Evolutionary conservation across 2,113 vertebrate species (phyloP), one percentile per base, ranked within the genome.

Genomic region (Microtus ochrogaster): DNA sequence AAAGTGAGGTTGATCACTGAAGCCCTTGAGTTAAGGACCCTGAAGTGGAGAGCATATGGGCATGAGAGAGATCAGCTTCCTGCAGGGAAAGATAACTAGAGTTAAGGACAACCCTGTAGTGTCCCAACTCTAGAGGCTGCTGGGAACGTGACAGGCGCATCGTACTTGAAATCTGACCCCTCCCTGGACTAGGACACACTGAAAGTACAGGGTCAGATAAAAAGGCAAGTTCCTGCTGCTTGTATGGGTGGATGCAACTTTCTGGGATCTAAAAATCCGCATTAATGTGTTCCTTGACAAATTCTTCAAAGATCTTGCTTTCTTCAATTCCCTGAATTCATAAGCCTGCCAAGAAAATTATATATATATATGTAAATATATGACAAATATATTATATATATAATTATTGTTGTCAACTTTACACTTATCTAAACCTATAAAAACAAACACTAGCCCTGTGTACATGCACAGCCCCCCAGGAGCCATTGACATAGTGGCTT

Each of bases 281-380:
- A 84, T 0, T n/a, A 47, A 30, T 36, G 79, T 97, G 94, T 24
- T 98, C 94, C 95, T 98, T 94, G 93, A 97, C 39, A 97, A 98
- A 97, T 36, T 98, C 78, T 97, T 96, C 96, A 91, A 97, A 98
- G n/a, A 96, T 92, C 90, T 89, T 86, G 97, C 97, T 96, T 98
- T 94, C 70, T 49, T 73, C 92, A 96, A 68, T 87, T 86, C 44
- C 44, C 96, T 95, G 97, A 94, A 81, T 96, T 95, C 86, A 97
- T 97, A 73, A 97, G 82, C 89, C 98, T 98, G 94, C 49, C 44
- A 65, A 97, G 95, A 73, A 55, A 96, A 47, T 47, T 4, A 66
- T 65, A 12, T 11, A 65, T 3, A 33, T 33, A 33, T 68, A 68
- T 16, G 28, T 30, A 66, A 13, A 66, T 12, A 28, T 58, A 58